Base-by-base conservation (phyloP, 37 sponge, comb jelly and placozoan genomes). In the Diacarnus erythraeanus region DNA sequence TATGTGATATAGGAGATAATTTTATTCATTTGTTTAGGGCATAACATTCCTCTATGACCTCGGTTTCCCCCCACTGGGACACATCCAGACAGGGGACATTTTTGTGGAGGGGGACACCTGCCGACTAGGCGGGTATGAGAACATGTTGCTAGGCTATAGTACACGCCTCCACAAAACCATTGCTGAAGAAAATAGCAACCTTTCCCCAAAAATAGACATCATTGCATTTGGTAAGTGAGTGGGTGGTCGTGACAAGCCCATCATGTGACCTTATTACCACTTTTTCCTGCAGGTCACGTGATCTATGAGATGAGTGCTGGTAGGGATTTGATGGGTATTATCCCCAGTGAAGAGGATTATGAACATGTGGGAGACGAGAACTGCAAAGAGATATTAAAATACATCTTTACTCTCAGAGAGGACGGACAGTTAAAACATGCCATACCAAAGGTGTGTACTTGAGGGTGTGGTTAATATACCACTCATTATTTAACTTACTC, bases 51-150 rank as follows among this genome's bases (percentile, higher is more conserved):
- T 47, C 10, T 47, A 47, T 12, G 12, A 12, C 12, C 51, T 47
- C 12, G 51, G 51, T 12, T 47, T 90, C 38, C 71, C 76, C 38
- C 86, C 82, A 29, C 39, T 81, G 29, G 82, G 78, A 0, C 76
- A 90, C 20, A 31, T 90, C 37, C 91, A 90, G 38, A 65, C 71
- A 59, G 91, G 91, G 18, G 85, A 90, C 69, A 74, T 85, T 30
- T 78, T 85, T 58, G 42, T 90, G 35, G 82, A 81, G 9, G 82
- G 57, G 27, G 64, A 59, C 43, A n/a, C 42, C 23, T 90, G 91
- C 40, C 68, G 64, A 59, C 47, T 89, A 21, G 57, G 74, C 0
- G 85, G 90, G 17, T 84, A 82, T 76, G 85, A 89, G 69, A 84
- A 89, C 69, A 69, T 71, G 23, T 43, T 89, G 59, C 77, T 89